phyloP scores from a whole-genome alignment of 2,888 invertebrate species.

The Adelphocoris suturalis region DNA sequence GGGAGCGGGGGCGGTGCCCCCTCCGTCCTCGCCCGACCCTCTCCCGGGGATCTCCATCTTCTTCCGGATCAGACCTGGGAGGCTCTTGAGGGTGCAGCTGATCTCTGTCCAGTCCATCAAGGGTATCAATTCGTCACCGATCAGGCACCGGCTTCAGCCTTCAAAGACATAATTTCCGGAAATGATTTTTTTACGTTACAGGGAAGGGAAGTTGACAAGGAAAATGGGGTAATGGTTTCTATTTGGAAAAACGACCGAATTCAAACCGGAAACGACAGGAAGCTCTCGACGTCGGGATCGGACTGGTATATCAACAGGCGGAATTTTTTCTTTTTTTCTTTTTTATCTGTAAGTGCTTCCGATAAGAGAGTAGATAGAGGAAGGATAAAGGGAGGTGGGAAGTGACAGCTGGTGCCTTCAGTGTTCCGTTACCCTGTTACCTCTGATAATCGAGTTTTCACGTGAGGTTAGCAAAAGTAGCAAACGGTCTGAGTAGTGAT shows the following conservation, averaged over 20 bases:
- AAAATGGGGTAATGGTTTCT: not conserved
- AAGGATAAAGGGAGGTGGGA: not conserved
- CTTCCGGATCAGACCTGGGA: constrained; percentile 71
- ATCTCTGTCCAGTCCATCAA: constrained; percentile 73
- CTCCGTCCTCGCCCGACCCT: constrained; percentile 46
- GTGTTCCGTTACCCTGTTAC: constrained; percentile 11
- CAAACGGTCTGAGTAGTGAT: constrained; percentile 60
- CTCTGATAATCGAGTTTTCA: constrained; percentile 39
- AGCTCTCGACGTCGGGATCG: not conserved
- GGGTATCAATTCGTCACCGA: constrained; percentile 16
- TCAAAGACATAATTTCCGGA: constrained; percentile 30
- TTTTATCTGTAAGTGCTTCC: constrained; percentile 11
- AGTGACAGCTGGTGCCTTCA: constrained; percentile 52
- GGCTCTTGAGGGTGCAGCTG: constrained; percentile 71
- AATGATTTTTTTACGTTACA: not conserved
- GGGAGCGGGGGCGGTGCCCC: constrained; percentile 47
- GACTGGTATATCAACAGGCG: constrained; percentile 34
- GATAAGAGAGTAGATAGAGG: constrained; percentile 44
- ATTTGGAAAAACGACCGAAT: not conserved
- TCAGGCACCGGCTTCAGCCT: constrained; percentile 60
- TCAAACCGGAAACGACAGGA: not conserved
- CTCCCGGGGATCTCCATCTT: constrained; percentile 71
- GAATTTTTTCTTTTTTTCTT: not conserved
- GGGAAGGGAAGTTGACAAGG: too few species aligned
- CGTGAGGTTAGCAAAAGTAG: constrained; percentile 37